Evolutionary conservation across 2,113 vertebrate genomes (phyloP).

Genomic region (Corythoichthys haematopterus): DNA sequence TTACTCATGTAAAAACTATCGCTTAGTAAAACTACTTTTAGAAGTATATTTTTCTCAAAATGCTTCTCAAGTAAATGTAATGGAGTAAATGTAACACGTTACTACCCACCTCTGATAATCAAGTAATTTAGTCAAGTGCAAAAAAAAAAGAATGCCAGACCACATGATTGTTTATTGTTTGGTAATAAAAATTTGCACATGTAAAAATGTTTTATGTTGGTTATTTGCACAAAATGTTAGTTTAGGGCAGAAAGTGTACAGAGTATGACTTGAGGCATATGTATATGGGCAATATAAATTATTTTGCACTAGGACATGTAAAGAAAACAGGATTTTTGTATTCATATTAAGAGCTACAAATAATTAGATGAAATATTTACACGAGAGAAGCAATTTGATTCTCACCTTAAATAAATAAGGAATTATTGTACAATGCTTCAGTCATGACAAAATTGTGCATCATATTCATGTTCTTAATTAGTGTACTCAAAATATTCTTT

Average conservation of each 20-base stretch:
- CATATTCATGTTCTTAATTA: not conserved
- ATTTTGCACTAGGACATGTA: not conserved
- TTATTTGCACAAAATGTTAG: not conserved
- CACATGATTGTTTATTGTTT: not conserved
- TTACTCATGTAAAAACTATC: too few species aligned
- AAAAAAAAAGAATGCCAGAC: not conserved
- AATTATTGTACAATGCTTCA: not conserved
- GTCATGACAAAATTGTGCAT: constrained; percentile 1
- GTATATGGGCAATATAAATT: not conserved
- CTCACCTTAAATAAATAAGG: not conserved
- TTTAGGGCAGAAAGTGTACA: not conserved
- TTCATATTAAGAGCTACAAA: not conserved
- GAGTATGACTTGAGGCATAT: not conserved
- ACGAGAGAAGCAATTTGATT: not conserved
- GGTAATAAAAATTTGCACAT: not conserved
- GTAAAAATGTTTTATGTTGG: not conserved
- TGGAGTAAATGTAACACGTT: too few species aligned
- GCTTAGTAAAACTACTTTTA: too few species aligned
- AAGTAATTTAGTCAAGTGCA: not conserved
- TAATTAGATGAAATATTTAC: not conserved
- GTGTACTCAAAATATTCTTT: constrained; percentile 1
- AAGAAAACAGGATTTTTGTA: not conserved
- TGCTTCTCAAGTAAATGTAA: too few species aligned
- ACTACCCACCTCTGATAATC: too few species aligned
- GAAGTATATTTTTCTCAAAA: too few species aligned